Evolutionary conservation across 2,797 vertebrate genomes (phyloP).

Genomic region (Petrocephalus sullivani): DNA sequence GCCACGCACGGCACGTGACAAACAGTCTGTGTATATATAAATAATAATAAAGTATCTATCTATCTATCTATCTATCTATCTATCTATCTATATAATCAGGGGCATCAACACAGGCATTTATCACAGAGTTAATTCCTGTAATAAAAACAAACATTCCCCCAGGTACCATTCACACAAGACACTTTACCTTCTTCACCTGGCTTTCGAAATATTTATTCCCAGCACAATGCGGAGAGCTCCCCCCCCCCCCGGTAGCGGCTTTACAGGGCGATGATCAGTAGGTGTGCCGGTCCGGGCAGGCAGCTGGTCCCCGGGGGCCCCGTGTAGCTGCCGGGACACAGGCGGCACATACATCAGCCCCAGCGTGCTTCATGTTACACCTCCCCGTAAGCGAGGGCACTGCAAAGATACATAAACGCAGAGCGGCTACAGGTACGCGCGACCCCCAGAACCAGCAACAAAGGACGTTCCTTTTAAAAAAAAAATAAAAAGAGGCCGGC

Average conservation of each 20-base stretch:
- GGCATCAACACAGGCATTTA: background rate
- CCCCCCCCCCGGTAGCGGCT: background rate
- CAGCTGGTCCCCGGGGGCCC: background rate
- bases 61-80: too few species aligned
- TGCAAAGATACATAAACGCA: background rate
- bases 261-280: background rate
- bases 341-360: background rate
- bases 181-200: background rate
- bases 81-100: too few species aligned
- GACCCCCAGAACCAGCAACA: constrained; percentile 50
- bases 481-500: constrained; percentile 24
- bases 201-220: background rate
- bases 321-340: background rate
- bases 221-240: background rate
- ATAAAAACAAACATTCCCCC: background rate
- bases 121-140: background rate
- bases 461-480: constrained; percentile 28
- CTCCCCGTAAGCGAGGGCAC: background rate
- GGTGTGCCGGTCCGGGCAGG: background rate
- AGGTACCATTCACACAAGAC: background rate
- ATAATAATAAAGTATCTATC: too few species aligned
- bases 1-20: background rate
- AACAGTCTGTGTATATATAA: background rate
- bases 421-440: constrained; percentile 24
- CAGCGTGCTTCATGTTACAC: background rate